Evolutionary conservation across 2,797 vertebrate species (phyloP).

Genomic region (Coilia nasus): DNA sequence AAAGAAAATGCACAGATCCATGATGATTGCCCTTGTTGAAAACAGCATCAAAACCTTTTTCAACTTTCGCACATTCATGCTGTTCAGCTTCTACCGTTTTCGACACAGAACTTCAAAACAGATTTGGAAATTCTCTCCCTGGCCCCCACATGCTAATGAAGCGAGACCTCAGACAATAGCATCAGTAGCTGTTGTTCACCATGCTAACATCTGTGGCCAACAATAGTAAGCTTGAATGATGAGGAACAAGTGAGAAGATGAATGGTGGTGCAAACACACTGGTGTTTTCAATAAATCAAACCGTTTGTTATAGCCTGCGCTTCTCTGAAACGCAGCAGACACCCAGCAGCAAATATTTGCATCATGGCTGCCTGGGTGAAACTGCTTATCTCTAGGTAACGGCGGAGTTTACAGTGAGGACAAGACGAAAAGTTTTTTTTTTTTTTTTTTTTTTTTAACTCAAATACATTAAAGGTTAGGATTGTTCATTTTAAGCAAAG

Average conservation of each 20-base stretch:
- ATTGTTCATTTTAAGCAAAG: background rate
- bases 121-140: background rate
- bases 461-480: background rate
- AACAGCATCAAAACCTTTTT: too few species aligned
- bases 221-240: background rate
- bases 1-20: too few species aligned
- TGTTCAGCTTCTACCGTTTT: background rate
- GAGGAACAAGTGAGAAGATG: background rate
- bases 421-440: background rate
- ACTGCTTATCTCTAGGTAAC: background rate
- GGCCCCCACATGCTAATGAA: background rate
- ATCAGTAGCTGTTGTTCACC: background rate
- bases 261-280: conserved; percentile 17
- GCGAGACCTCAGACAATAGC: background rate
- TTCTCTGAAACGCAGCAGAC: background rate
- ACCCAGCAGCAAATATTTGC: conserved; percentile 5
- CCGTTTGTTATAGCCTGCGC: background rate
- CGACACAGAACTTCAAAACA: background rate
- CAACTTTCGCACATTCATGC: too few species aligned
- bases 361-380: background rate
- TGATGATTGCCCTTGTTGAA: too few species aligned
- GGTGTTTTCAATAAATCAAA: conserved; percentile 21
- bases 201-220: conserved; percentile 4
- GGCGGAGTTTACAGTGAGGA: background rate
- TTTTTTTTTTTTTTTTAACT: background rate